Percentiles rank a stretch among this genome's conserved stretches.
These are phyloP conservation scores for Leptodactylus fallax DNA, from an alignment of 2,797 vertebrate genomes.

Conservation along the genomic window DNA sequence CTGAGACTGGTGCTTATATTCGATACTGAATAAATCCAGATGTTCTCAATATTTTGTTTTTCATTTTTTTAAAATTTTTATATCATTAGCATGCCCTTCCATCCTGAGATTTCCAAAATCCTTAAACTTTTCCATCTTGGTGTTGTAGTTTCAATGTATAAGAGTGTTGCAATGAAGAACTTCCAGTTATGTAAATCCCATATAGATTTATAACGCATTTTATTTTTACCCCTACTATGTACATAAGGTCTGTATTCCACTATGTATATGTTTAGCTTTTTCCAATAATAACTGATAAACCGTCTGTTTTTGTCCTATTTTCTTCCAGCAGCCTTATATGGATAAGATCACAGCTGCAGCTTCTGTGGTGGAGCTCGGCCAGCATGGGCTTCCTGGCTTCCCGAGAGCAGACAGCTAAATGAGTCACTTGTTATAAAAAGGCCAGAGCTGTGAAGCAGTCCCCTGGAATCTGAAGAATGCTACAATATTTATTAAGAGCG, in stretches of 20 bases:
- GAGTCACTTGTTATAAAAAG: slow-evolving; percentile 59
- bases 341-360: slow-evolving; percentile 46
- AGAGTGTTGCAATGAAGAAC: too few relatives aligned
- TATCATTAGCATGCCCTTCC: too few relatives aligned
- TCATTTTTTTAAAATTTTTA: too few relatives aligned
- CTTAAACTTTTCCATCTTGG: too few relatives aligned
- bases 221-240: background rate
- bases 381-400: slow-evolving; percentile 33
- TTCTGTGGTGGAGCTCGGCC: slow-evolving; percentile 53
- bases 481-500: slow-evolving; percentile 55
- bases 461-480: slow-evolving; percentile 55
- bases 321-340: slow-evolving; percentile 53
- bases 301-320: slow-evolving; percentile 25
- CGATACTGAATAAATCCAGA: too few relatives aligned
- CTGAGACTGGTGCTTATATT: too few relatives aligned
- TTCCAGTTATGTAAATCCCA: too few relatives aligned
- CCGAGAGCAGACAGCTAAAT: slow-evolving; percentile 51
- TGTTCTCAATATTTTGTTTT: too few relatives aligned
- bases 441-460: slow-evolving; percentile 27
- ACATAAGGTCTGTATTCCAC: background rate
- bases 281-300: background rate
- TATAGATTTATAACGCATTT: background rate
- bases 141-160: too few relatives aligned
- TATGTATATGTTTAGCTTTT: background rate
- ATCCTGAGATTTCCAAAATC: too few relatives aligned